These are phyloP conservation scores for Agrypnus murinus DNA, from an alignment of 2,888 invertebrate genomes.

Conservation along the genomic window DNA sequence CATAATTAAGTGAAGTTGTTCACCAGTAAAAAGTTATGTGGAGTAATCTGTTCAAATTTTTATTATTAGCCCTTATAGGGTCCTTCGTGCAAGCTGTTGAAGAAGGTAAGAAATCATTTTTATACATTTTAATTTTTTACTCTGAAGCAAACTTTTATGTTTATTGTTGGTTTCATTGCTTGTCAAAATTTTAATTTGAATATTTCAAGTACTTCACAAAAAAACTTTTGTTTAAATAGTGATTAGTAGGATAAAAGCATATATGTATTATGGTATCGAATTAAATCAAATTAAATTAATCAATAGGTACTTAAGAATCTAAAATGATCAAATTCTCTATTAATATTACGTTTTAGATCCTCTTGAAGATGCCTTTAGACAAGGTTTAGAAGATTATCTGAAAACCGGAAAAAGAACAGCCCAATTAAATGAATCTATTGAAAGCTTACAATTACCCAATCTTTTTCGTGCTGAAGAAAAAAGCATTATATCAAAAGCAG, in stretches of 20 bases:
- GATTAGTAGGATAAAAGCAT: too few relatives aligned
- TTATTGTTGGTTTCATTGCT: too few relatives aligned
- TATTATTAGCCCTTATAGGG: slow-evolving; percentile 20
- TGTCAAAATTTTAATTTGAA: too few relatives aligned
- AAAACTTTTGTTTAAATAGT: too few relatives aligned
- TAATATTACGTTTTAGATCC: slow-evolving; percentile 14
- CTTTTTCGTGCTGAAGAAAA: slow-evolving; percentile 51
- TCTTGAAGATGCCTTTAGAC: slow-evolving; percentile 4
- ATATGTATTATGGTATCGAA: too few relatives aligned
- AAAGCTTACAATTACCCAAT: slow-evolving; percentile 53
- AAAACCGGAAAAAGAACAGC: slow-evolving; percentile 51
- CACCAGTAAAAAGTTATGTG: not conserved
- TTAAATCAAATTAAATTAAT: too few relatives aligned
- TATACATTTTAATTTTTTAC: not conserved
- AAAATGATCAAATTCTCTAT: too few relatives aligned
- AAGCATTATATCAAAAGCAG: slow-evolving; percentile 45
- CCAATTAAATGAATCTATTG: slow-evolving; percentile 52
- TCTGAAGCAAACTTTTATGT: too few relatives aligned
- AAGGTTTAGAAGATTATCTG: slow-evolving; percentile 53
- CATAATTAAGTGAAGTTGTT: not conserved
- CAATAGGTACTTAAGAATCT: too few relatives aligned
- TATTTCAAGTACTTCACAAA: too few relatives aligned
- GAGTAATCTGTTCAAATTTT: not conserved
- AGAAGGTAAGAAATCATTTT: slow-evolving; percentile 8
- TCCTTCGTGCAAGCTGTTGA: not conserved